phyloP scores from a whole-genome alignment of 2,113 vertebrate species.

The Tupaia chinensis region DNA sequence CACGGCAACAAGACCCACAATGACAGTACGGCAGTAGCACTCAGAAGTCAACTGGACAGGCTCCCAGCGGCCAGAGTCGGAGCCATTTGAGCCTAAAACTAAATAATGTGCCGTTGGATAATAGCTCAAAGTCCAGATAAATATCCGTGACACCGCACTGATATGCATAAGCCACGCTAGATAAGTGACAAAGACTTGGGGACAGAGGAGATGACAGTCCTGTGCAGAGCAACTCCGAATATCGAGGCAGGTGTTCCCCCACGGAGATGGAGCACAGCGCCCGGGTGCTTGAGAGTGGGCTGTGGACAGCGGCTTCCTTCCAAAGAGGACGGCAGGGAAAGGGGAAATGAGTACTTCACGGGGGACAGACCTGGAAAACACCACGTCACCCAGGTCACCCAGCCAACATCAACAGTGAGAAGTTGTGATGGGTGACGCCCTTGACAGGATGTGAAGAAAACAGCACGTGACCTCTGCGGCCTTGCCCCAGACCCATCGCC shows the following conservation, averaged over 20 bases:
- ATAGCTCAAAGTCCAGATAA: background rate
- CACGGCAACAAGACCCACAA: background rate
- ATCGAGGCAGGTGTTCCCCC: background rate
- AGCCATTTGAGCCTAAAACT: background rate
- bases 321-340: background rate
- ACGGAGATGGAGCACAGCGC: background rate
- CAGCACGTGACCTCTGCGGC: background rate
- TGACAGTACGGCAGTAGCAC: background rate
- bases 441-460: background rate
- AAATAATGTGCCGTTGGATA: background rate
- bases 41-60: background rate
- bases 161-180: background rate
- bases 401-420: background rate
- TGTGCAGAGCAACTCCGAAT: background rate
- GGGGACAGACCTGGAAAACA: background rate
- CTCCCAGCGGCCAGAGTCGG: background rate
- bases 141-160: background rate
- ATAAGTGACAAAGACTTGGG: background rate
- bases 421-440: background rate
- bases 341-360: background rate
- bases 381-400: background rate
- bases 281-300: background rate
- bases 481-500: background rate
- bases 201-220: background rate
- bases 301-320: background rate